Base-by-base conservation (phyloP, 2,888 invertebrate species). In the Steromphala cineraria region DNA sequence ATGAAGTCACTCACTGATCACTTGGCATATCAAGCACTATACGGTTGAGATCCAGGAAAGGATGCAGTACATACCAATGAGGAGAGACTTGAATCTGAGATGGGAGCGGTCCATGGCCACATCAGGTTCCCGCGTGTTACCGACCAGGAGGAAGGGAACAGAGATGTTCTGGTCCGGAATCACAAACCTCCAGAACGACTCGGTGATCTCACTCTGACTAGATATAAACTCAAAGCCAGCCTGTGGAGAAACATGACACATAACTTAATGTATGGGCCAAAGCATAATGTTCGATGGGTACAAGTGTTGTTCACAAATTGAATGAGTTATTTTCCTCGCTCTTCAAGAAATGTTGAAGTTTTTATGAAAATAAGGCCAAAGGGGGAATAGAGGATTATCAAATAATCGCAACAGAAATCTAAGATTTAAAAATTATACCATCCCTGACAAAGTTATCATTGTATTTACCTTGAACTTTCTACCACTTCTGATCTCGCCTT, bases 151-250 rank as follows among this genome's bases (percentile, higher is more conserved):
- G 89, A 96, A 94, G 7, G 93, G 93, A 13, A 93, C 94, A 40
- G 93, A 92, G 75, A 96, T 92, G 84, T 95, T 93, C 90, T 95
- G 94, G 78, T 94, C 93, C 2, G 95, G 95, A 86, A 96, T 95
- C 21, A 92, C 89, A 87, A 96, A 96, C 85, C 94, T 94, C 95
- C 96, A 96, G 89, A 95, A 95, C 0, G 95, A 95, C 92, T 96
- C 96, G 83, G 95, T 95, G 2, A 94, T 93, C 91, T 96, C 96
- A n/a, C 95, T 93, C 53, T 94, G 93, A 67, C 94, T 95, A 0
- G 96, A 95, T 17, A 95, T 93, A 90, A 96, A 96, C 62, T 95
- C 95, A 91, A 96, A 96, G 2, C 93, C 94, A n/a, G 95, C 90
- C 93, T 93, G 84, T 19, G 78, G 13, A 13, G 46, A 46, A 46